Base-by-base conservation (phyloP, 1,140 invertebrate genomes). In the Brachionus paranguensis region DNA sequence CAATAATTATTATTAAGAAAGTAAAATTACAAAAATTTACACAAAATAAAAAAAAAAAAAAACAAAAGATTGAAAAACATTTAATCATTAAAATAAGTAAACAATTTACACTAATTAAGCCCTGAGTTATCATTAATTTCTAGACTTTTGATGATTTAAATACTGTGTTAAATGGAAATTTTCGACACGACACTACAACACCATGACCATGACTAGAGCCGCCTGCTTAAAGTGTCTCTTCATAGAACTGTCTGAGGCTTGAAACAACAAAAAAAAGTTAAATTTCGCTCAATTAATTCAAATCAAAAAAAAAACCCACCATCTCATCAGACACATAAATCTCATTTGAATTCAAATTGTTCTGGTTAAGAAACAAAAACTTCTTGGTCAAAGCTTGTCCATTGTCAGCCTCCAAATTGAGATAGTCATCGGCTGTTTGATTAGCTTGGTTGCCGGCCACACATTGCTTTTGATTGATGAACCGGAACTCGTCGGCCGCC, bases 211-310 rank as follows among this genome's bases (percentile, higher is more conserved):
- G 65, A 68, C 65, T 68, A 68, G 65, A 68, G 11, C n/a, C 41
- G n/a, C 65, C 41, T 68, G 12, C 33, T 37, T 10, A 24, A 37
- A 33, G 27, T 68, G 29, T 68, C 37, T 3, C 10, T 74, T 43
- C 41, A 74, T 20, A 74, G 37, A 74, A 74, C 70, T 43, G 70
- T 74, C 41, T 74, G 70, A 74, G 70, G 70, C 70, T 72, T 74
- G n/a, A 45, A 74, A 74, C 24, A 43, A 2, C 24, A 43, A 2
- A 68, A 68, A 68, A 41, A 3, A n/a, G 2, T 33, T 5, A 47
- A 47, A 47, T 14, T 3, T 11, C 14, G 11, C 3, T 47, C 2
- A 74, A 17, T 17, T 29, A 1, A 29, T 29, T 29, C 27, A 29
- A 29, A n/a, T n/a, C n/a, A n/a, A 33, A 14, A 55, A 64, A 64